Base-by-base conservation (phyloP, 2,797 vertebrate genomes). In the Coranthus polyacanthus region DNA sequence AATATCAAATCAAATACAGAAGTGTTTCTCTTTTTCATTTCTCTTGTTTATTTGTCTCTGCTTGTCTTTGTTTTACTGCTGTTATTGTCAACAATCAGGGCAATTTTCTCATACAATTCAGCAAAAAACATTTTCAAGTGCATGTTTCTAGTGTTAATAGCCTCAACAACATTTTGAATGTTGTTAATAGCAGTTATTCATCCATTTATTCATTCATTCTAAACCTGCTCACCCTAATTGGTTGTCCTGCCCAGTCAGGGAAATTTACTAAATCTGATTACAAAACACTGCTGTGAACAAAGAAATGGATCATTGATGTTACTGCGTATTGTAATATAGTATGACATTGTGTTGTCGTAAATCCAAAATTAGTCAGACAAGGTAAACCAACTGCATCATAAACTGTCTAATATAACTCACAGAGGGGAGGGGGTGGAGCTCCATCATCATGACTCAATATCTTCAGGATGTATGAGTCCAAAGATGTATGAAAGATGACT, bases 371-470 rank as follows among this genome's bases (percentile, higher is more conserved):
- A 34, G 34, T 39, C 36, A 17, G 39, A 39, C 47, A 11, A 53
- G 52, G 51, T 70, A 50, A 67, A 70, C 32, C 16, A 20, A 56
- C 59, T 52, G 57, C 34, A 42, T 53, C 47, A 54, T 51, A 34
- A 51, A 44, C 36, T 49, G 34, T 41, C 53, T 38, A 29, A 75
- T 36, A 24, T 20, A 65, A 59, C 32, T 17, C 22, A 15, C 5
- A 42, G 15, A 12, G 24, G 55, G n/a, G 34, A 11, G 21, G 44
- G 16, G 16, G 15, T 6, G 34, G 72, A 66, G 66, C 63, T 73
- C 73, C 71, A 67, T 82, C 55, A 42, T 59, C 44, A 79, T 81
- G 75, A 84, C 49, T 77, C 78, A 73, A 60, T 75, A 63, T 77
- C 55, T 80, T 63, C 49, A 69, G 52, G 57, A 74, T 73, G 68